Evolutionary conservation across 2,113 vertebrate genomes (phyloP), one percentile per base, ranked within the genome.

Genomic region (Chauna torquata): DNA sequence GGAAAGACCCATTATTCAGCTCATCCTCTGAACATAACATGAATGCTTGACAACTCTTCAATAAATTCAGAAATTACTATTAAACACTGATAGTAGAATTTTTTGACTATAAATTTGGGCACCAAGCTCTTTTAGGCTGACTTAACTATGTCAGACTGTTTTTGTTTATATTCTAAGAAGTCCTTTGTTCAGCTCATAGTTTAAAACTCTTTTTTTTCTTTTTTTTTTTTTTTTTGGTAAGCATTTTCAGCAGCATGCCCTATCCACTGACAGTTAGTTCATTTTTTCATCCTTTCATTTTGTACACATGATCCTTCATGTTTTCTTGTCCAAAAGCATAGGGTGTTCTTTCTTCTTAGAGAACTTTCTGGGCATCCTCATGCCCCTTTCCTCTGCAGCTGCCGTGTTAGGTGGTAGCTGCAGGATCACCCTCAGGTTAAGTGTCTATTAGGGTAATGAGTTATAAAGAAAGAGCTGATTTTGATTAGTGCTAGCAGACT

Each of bases 351-450:
- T 91, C 38, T 80, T 32, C 5, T 47, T 58, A 47, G 5, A 62
- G 27, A 42, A 25, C 19, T 61, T 45, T 75, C 38, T 30, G 12
- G 16, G 65, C 78, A 34, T 69, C 34, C 64, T 80, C 24, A 34
- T 68, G 24, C 59, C 15, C 7, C 7, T 82, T 96, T 34, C 28
- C 28, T 78, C 45, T 74, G 34, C 9, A 61, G 47, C 45, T 87
- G 83, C 47, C 70, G 9, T 74, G 11, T 82, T 49, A 45, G 38
- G 8, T 81, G 38, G 16, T 94, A 95, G n/a, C 78, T 64, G 11
- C 13, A 90, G 52, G 57, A 90, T 96, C 54, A 89, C 42, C 49
- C 16, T 69, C 72, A 95, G 77, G 47, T 94, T 86, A 90, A 69
- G 20, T 88, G 25, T 95, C 27, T 92, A 62, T 69, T 85, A 69